These are phyloP conservation scores for Oncorhynchus gorbuscha DNA, from an alignment of 2,113 vertebrate species.

Conservation along the genomic window DNA sequence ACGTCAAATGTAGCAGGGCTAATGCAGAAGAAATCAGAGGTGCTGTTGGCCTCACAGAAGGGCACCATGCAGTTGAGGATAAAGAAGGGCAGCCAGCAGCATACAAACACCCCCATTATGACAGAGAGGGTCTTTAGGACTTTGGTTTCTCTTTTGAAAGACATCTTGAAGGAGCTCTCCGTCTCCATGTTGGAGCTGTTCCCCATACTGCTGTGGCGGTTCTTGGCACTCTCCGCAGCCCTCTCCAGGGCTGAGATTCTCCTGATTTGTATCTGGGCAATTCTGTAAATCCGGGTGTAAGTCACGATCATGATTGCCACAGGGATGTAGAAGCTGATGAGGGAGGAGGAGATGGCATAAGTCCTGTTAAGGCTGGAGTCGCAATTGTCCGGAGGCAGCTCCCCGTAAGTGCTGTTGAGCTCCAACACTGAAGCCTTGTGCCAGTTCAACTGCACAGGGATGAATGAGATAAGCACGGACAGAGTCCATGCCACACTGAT, in stretches of 20 bases:
- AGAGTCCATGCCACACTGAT: constrained; percentile 94
- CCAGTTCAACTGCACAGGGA: constrained; percentile 97
- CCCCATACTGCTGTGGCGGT: constrained; percentile 86
- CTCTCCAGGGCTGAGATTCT: constrained; percentile 95
- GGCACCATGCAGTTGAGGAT: constrained; percentile 97
- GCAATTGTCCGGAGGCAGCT: constrained; percentile 83
- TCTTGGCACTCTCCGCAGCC: constrained; percentile 94
- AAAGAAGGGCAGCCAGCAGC: constrained; percentile 98
- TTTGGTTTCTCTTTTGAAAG: constrained; percentile 97
- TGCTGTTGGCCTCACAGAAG: constrained; percentile 83
- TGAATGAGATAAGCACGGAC: constrained; percentile 94
- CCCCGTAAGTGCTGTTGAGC: constrained; percentile 77
- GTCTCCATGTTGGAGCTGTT: constrained; percentile 82
- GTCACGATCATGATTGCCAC: constrained; percentile 98
- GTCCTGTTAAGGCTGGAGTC: constrained; percentile 96
- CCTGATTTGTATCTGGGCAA: constrained; percentile 95
- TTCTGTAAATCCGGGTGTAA: constrained; percentile 96
- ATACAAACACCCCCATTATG: constrained; percentile 99
- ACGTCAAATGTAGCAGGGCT: constrained; percentile 94
- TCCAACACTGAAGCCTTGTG: constrained; percentile 86
- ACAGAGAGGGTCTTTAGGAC: constrained; percentile 96
- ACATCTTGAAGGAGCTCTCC: constrained; percentile 97
- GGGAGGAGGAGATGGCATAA: constrained; percentile 96
- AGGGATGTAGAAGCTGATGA: constrained; percentile 97
- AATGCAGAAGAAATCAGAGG: constrained; percentile 86